Evolutionary conservation across 2,113 vertebrate species (phyloP).

Genomic region (Phyllostomus hastatus): DNA sequence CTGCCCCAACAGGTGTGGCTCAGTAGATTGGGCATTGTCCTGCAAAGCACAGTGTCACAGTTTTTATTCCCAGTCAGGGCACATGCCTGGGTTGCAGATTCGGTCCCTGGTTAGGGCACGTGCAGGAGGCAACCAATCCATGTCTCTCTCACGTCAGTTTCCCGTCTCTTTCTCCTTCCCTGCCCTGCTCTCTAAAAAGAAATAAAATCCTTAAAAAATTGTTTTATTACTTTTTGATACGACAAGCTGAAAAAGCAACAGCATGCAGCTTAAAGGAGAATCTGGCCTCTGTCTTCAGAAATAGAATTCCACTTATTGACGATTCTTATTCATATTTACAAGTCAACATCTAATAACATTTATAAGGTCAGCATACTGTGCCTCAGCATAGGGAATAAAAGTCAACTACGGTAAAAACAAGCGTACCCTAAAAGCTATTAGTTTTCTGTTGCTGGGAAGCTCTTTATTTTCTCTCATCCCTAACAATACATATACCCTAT

Average conservation of each 20-base stretch:
- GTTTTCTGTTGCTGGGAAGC: slow-evolving; percentile 42
- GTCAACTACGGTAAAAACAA: neutral
- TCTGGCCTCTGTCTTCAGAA: slow-evolving; percentile 9
- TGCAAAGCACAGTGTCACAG: no score
- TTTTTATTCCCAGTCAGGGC: no score
- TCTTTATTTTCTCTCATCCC: neutral
- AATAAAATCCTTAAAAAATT: neutral
- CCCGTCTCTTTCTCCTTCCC: no score
- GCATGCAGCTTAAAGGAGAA: neutral
- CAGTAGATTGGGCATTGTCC: no score
- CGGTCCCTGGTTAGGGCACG: no score
- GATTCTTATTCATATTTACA: slow-evolving; percentile 51
- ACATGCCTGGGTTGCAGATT: no score
- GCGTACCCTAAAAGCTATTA: neutral
- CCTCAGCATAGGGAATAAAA: slow-evolving; percentile 34
- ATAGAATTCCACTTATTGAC: slow-evolving; percentile 39
- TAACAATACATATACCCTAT: neutral
- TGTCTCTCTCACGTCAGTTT: no score
- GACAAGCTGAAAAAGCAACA: neutral
- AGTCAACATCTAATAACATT: slow-evolving; percentile 37
- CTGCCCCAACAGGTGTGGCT: no score
- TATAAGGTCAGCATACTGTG: slow-evolving; percentile 20
- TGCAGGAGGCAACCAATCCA: no score
- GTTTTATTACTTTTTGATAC: neutral
- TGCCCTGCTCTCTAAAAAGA: no score